Evolutionary conservation across 64 coral and sea anemone genomes (phyloP).

Genomic region (Stylophora pistillata): DNA sequence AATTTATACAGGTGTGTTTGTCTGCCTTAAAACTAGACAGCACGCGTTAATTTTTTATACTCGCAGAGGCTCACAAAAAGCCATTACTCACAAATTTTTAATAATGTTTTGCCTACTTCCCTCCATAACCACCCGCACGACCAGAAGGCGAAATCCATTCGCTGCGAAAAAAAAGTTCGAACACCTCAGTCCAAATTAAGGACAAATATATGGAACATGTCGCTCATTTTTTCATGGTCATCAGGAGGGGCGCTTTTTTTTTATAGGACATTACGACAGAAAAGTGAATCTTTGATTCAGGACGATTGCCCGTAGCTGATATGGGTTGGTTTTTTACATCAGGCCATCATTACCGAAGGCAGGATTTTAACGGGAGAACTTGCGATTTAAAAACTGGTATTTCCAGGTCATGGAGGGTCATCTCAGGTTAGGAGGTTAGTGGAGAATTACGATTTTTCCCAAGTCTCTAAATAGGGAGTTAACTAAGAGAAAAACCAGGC

Average conservation of each 20-base stretch:
- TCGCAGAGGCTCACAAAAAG: conserved; percentile 76
- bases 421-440: conserved; percentile 40
- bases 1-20: conserved; percentile 81
- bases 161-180: background rate
- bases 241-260: background rate
- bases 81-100: conserved; percentile 84
- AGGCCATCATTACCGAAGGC: background rate
- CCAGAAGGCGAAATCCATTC: background rate
- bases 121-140: conserved; percentile 30
- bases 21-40: conserved; percentile 76
- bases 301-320: conserved; percentile 14
- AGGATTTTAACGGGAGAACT: conserved; percentile 35
- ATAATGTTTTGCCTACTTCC: conserved; percentile 62
- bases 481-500: conserved; percentile 30
- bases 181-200: background rate
- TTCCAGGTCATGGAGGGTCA: conserved; percentile 30
- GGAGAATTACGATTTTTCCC: conserved; percentile 5
- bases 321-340: conserved; percentile 18
- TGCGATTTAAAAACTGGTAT: conserved; percentile 27
- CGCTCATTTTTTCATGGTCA: conserved; percentile 5
- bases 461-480: conserved; percentile 51
- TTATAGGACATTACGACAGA: background rate
- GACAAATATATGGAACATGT: background rate
- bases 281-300: background rate
- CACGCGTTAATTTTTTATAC: conserved; percentile 86